Evolutionary conservation across 2,797 vertebrate genomes (phyloP).

Genomic region (Poecilia gillii): DNA sequence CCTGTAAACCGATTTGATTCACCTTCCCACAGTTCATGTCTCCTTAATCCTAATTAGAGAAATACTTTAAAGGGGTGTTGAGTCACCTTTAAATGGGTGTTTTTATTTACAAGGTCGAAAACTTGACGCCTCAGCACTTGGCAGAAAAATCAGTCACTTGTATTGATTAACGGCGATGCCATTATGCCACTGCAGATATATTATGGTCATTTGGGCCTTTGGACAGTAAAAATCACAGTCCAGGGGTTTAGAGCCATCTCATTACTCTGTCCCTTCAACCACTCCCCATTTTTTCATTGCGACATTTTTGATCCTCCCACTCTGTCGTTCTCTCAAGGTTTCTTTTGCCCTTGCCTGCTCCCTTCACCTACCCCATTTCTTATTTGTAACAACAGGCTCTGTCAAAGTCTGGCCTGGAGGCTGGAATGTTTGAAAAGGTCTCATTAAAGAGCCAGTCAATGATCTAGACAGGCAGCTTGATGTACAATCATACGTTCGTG

Average conservation of each 20-base stretch:
- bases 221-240: constrained; percentile 25
- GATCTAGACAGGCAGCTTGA: constrained; percentile 26
- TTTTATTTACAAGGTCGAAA: constrained; percentile 57
- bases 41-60: constrained; percentile 42
- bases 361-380: not conserved
- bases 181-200: constrained; percentile 39
- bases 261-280: constrained; percentile 2
- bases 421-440: constrained; percentile 26
- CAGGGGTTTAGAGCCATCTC: constrained; percentile 8
- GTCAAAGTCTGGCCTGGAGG: constrained; percentile 25
- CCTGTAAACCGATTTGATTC: not conserved
- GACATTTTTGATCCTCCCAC: not conserved
- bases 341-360: not conserved
- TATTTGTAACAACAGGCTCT: constrained; percentile 4
- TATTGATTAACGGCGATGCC: constrained; percentile 45
- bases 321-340: not conserved
- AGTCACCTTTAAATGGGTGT: constrained; percentile 48
- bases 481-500: constrained; percentile 6
- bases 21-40: constrained; percentile 5
- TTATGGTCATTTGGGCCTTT: constrained; percentile 26
- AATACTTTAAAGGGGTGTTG: constrained; percentile 38
- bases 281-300: not conserved
- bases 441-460: constrained; percentile 37
- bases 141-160: constrained; percentile 38
- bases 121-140: constrained; percentile 50